These are phyloP conservation scores for Heliangelus exortis DNA, from an alignment of 2,797 vertebrate genomes.

Conservation along the genomic window DNA sequence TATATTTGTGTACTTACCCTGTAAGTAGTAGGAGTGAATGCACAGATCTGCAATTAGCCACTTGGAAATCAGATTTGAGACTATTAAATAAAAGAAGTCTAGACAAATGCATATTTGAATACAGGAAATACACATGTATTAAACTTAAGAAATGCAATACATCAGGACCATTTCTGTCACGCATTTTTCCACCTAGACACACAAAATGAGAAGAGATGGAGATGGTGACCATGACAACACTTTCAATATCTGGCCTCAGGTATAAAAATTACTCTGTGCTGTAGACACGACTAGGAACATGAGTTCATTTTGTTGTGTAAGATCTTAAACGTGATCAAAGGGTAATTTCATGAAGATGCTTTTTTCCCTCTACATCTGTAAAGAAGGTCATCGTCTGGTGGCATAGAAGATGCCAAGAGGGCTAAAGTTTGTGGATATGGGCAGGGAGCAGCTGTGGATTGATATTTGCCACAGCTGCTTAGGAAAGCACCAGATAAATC, in stretches of 20 bases:
- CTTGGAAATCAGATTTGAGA: not conserved
- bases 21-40: not conserved
- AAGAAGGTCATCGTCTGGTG: not conserved
- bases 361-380: not conserved
- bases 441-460: not conserved
- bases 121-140: not conserved
- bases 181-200: not conserved
- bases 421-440: not conserved
- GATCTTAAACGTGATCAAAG: not conserved
- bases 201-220: not conserved
- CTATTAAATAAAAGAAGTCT: not conserved
- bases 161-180: not conserved
- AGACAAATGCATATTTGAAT: not conserved
- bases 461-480: not conserved
- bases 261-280: not conserved
- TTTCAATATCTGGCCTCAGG: not conserved
- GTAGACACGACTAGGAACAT: not conserved
- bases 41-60: not conserved
- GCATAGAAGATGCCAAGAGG: not conserved
- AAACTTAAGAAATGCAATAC: not conserved
- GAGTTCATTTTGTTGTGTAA: not conserved
- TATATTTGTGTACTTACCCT: not conserved
- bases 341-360: not conserved
- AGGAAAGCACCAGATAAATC: not conserved
- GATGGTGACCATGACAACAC: not conserved